These are phyloP conservation scores for Sebastes minor DNA, from an alignment of 2,797 vertebrate species.

Conservation along the genomic window DNA sequence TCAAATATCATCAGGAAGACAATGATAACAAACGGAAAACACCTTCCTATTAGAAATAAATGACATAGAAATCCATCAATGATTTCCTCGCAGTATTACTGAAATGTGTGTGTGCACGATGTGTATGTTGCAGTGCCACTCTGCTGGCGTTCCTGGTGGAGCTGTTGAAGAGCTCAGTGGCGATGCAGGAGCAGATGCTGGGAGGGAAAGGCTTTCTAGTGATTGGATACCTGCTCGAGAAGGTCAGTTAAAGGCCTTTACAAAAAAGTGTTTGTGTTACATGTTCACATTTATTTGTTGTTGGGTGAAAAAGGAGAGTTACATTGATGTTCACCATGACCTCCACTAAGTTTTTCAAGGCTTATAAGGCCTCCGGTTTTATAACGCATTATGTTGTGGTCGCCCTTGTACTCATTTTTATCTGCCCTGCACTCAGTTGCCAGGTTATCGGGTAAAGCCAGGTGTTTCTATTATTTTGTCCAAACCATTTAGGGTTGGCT, in stretches of 20 bases:
- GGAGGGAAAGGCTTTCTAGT: conserved; percentile 98
- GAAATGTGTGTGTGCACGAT: background rate
- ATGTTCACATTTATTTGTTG: background rate
- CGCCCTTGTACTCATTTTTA: background rate
- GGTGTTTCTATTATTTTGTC: background rate
- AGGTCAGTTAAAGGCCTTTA: conserved; percentile 83
- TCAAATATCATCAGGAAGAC: conserved; percentile 18
- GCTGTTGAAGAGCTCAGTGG: conserved; percentile 95
- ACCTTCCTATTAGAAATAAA: conserved; percentile 5
- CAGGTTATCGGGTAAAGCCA: background rate
- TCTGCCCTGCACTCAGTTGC: background rate
- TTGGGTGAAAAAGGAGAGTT: background rate
- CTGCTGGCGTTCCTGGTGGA: conserved; percentile 96
- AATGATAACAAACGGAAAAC: background rate
- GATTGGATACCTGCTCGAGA: conserved; percentile 96
- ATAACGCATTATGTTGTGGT: background rate
- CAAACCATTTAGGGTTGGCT: background rate
- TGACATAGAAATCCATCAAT: background rate
- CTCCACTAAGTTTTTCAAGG: background rate
- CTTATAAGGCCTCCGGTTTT: background rate
- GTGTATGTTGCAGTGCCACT: conserved; percentile 77
- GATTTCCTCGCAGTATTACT: background rate
- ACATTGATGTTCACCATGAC: background rate
- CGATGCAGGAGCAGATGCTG: conserved; percentile 99
- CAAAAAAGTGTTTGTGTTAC: background rate